These are phyloP conservation scores for Clarias platycephalus DNA, from an alignment of 2,797 vertebrate genomes.

Conservation along the genomic window DNA sequence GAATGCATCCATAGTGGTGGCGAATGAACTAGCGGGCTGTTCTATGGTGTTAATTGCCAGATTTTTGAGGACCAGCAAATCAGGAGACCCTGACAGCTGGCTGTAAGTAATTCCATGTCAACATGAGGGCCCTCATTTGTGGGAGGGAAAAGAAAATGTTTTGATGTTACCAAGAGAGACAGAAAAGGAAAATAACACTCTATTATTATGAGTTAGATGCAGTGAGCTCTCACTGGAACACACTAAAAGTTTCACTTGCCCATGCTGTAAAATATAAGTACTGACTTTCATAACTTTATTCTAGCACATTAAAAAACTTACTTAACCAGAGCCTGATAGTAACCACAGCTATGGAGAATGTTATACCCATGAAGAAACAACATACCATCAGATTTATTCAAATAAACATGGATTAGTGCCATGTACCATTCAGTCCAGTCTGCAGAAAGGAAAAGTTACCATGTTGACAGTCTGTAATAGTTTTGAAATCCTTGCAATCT, in stretches of 20 bases:
- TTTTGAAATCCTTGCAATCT: constrained; percentile 20
- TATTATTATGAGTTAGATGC: constrained; percentile 52
- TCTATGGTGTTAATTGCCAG: constrained; percentile 48
- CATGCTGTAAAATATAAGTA: constrained; percentile 37
- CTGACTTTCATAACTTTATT: constrained; percentile 40
- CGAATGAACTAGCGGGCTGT: constrained; percentile 8
- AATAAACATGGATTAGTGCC: constrained; percentile 27
- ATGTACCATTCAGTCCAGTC: constrained; percentile 5
- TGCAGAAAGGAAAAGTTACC: constrained; percentile 3
- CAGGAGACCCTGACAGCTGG: constrained; percentile 45
- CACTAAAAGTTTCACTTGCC: constrained; percentile 33
- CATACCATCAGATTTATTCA: constrained; percentile 25
- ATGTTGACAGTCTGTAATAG: constrained; percentile 14
- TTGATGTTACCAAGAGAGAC: constrained; percentile 58
- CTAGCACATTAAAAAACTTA: constrained; percentile 13
- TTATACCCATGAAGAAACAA: neutral
- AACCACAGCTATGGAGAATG: constrained; percentile 21
- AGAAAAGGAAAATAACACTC: constrained; percentile 55
- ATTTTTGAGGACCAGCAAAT: constrained; percentile 41
- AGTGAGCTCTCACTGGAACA: constrained; percentile 32
- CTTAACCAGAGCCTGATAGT: constrained; percentile 11
- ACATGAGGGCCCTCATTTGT: constrained; percentile 47
- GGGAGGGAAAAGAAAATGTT: constrained; percentile 59
- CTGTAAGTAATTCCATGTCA: constrained; percentile 55
- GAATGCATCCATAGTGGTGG: constrained; percentile 35